Base-by-base conservation (phyloP, 2,113 vertebrate species). In the Rhombomys opimus region DNA sequence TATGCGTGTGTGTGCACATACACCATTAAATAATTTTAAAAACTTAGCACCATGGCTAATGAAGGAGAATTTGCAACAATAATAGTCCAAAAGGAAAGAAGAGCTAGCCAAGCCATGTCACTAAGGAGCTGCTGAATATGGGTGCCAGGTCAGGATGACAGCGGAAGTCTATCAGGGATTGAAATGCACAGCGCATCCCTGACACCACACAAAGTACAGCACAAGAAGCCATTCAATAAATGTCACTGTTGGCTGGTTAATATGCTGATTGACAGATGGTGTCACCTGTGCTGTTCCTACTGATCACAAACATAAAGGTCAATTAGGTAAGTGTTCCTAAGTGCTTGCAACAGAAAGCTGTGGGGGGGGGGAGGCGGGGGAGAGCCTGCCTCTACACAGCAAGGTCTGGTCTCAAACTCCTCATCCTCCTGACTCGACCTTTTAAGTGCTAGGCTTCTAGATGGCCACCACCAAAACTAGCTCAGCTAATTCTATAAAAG, bases 401-500 rank as follows among this genome's bases (percentile, higher is more conserved):
- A 13, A 38, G 25, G 2, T 12, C 46, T 80, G 23, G 61, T 32
- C 46, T 90, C 46, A 52, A 90, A 32, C 22, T 80, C 32, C 6
- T 5, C 2, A 30, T 80, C 12, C 61, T 80, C 61, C 50, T 90
- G 73, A 30, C 12, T 61, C 46, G 77, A 22, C 8, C 32, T 52
- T 35, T 14, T 20, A 27, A 52, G 7, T 80, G 7, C 46, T 46
- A 65, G 30, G 38, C 11, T 78, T 76, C 77, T 15, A 65, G 75
- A 32, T 18, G 5, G 52, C 22, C 15, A 46, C 46, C 20, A 78
- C 11, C 5, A n/a, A 10, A 41, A 46, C 5, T 72, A n/a, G 20
- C 41, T 54, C 61, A 38, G 61, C 46, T 80, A 91, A 68, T 30
- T 81, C 57, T 86, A 94, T 91, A 25, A 78, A 92, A 87, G 87